Percentiles rank a stretch among this genome's conserved stretches.
phyloP scores from a whole-genome alignment of 2,113 vertebrate species.

The Euleptes europaea region DNA sequence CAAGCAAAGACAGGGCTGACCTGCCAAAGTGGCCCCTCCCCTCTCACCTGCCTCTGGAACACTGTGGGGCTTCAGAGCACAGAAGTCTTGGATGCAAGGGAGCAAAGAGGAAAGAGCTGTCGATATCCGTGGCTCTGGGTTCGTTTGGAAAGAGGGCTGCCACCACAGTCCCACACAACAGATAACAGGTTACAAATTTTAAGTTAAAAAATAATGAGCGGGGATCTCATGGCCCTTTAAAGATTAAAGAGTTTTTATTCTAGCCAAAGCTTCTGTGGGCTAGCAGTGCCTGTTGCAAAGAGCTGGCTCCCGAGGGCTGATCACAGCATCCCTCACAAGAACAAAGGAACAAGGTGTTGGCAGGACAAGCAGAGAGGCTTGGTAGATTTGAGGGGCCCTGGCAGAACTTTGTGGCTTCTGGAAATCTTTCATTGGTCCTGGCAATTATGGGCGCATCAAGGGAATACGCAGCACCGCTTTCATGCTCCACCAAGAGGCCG shows the following conservation, averaged over 20 bases:
- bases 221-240: too few species aligned
- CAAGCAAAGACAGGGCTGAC: neutral
- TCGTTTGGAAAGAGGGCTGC: neutral
- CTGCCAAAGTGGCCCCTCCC: neutral
- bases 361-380: too few species aligned
- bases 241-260: too few species aligned
- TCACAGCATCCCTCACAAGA: neutral
- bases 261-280: too few species aligned
- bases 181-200: neutral
- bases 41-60: constrained; percentile 59
- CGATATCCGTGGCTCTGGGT: constrained; percentile 2
- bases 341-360: too few species aligned
- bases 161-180: neutral
- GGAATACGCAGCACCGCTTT: constrained; percentile 35
- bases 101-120: constrained; percentile 60
- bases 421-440: neutral
- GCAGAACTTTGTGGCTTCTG: neutral
- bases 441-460: neutral
- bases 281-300: too few species aligned
- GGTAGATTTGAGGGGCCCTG: too few species aligned
- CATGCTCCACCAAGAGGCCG: constrained; percentile 42
- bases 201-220: too few species aligned
- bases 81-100: constrained; percentile 60
- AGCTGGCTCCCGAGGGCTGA: neutral
- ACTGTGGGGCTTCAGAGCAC: constrained; percentile 35